Evolutionary conservation across 1,140 invertebrate species (phyloP).

Genomic region (Tetranychus urticae): DNA sequence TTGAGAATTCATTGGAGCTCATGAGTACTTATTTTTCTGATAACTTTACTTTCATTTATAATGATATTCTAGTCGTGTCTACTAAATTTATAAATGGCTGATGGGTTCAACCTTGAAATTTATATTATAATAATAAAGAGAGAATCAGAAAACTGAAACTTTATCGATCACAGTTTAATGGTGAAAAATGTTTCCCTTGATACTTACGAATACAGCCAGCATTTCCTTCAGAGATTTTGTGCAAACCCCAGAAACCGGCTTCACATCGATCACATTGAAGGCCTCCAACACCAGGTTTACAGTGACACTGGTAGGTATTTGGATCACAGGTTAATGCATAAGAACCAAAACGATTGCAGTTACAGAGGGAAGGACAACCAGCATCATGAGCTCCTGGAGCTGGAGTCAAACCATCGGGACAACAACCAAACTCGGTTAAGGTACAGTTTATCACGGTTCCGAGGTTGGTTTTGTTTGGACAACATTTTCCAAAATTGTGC

Average conservation of each 20-base stretch:
- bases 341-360: neutral
- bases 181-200: neutral
- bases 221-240: conserved; percentile 51
- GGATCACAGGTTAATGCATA: neutral
- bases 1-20: too few relatives aligned
- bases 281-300: conserved; percentile 37
- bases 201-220: conserved; percentile 34
- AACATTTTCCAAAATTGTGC: conserved; percentile 48
- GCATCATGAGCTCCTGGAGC: conserved; percentile 47
- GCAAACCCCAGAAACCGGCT: conserved; percentile 56
- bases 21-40: too few relatives aligned
- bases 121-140: too few relatives aligned
- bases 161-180: too few relatives aligned
- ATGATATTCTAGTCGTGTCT: too few relatives aligned
- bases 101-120: too few relatives aligned
- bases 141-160: too few relatives aligned
- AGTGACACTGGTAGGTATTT: neutral
- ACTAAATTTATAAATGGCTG: too few relatives aligned
- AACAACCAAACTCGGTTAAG: conserved; percentile 30
- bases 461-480: conserved; percentile 33
- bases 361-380: conserved; percentile 37
- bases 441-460: conserved; percentile 9
- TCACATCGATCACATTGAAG: conserved; percentile 67
- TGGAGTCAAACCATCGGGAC: conserved; percentile 54
- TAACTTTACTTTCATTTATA: too few relatives aligned